Evolutionary conservation across 35 echinoderm and acorn worm genomes (phyloP).

Genomic region (Holothuria glaberrima): DNA sequence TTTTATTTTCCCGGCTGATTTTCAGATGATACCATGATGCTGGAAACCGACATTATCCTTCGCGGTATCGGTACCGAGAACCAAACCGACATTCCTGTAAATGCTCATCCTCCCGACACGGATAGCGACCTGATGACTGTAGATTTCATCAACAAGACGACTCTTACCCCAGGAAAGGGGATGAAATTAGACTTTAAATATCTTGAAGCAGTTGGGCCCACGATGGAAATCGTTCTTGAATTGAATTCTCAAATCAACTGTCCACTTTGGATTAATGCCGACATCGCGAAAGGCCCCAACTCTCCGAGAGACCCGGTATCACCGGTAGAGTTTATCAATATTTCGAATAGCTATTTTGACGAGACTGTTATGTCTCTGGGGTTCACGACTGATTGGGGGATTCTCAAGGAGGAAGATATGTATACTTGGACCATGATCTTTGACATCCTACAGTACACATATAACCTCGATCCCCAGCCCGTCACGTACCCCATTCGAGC

Average conservation of each 20-base stretch:
- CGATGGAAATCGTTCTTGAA: slow-evolving; percentile 60
- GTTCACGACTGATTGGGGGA: slow-evolving; percentile 59
- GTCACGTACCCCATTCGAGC: slow-evolving; percentile 80
- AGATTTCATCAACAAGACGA: slow-evolving; percentile 61
- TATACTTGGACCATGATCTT: slow-evolving; percentile 84
- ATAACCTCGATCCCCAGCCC: slow-evolving; percentile 63
- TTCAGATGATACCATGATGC: slow-evolving; percentile 83
- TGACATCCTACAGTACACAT: slow-evolving; percentile 65
- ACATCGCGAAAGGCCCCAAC: slow-evolving; percentile 76
- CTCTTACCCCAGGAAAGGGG: slow-evolving; percentile 57
- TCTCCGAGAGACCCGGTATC: slow-evolving; percentile 64
- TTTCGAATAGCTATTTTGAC: slow-evolving; percentile 60
- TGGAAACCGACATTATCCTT: slow-evolving; percentile 77
- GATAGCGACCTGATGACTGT: slow-evolving; percentile 71
- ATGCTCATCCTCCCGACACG: slow-evolving; percentile 71
- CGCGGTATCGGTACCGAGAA: slow-evolving; percentile 65
- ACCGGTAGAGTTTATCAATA: slow-evolving; percentile 59
- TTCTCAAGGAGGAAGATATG: neutral
- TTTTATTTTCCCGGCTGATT: too few species aligned
- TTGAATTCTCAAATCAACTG: slow-evolving; percentile 50
- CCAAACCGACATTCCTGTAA: slow-evolving; percentile 70
- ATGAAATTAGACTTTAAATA: slow-evolving; percentile 85
- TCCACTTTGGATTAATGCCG: slow-evolving; percentile 81
- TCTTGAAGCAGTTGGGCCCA: slow-evolving; percentile 65
- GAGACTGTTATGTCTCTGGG: slow-evolving; percentile 75